Evolutionary conservation across 2,888 invertebrate genomes (phyloP).

Genomic region (Dasypogon diadema): DNA sequence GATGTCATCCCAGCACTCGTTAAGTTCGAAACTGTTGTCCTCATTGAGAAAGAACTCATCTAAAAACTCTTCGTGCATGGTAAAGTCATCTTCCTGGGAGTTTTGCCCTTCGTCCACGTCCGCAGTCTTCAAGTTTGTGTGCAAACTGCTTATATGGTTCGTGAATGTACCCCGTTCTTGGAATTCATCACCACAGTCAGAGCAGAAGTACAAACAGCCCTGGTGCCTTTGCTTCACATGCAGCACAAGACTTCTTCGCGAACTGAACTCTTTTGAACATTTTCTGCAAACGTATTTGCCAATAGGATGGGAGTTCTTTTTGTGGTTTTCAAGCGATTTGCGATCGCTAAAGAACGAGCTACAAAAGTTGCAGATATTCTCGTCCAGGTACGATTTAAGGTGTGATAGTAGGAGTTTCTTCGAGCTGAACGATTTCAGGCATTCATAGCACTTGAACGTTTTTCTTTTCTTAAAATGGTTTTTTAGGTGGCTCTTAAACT

Average conservation of each 20-base stretch:
- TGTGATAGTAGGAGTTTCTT: constrained; percentile 58
- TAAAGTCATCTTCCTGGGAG: constrained; percentile 40
- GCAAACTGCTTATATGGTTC: no score
- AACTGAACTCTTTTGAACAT: constrained; percentile 55
- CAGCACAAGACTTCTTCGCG: constrained; percentile 56
- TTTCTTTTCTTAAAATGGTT: background rate
- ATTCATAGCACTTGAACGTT: constrained; percentile 56
- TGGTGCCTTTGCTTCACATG: constrained; percentile 57
- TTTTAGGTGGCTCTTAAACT: constrained; percentile 4
- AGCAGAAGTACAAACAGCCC: constrained; percentile 57
- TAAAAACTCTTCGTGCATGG: constrained; percentile 61
- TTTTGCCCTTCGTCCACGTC: background rate
- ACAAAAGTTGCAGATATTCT: constrained; percentile 58
- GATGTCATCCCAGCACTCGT: constrained; percentile 60
- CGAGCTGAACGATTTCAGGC: constrained; percentile 57
- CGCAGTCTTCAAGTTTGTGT: no score
- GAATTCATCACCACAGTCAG: constrained; percentile 46
- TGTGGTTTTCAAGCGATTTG: constrained; percentile 55
- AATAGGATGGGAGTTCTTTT: constrained; percentile 52
- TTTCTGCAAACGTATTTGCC: constrained; percentile 56
- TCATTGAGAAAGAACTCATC: constrained; percentile 57
- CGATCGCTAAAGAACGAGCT: constrained; percentile 56
- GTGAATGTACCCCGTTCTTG: no score
- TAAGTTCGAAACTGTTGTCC: constrained; percentile 60
- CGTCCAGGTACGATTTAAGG: constrained; percentile 53